Percentiles rank a stretch among this genome's conserved stretches.
Evolutionary conservation across 1,140 invertebrate genomes (phyloP).

Genomic region (Ceratina japonica): DNA sequence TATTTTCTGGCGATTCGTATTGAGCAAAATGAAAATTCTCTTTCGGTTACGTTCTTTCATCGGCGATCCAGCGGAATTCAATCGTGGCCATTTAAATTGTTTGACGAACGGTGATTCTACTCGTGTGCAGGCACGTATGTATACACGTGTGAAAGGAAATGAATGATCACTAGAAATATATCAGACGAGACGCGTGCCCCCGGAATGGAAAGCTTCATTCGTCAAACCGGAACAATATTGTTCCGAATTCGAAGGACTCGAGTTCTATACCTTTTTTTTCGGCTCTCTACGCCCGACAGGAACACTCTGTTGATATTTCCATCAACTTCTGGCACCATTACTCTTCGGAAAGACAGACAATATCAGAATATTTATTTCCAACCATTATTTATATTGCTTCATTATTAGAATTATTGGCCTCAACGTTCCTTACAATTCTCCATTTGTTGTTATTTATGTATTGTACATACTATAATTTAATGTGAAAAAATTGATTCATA

Average conservation of each 20-base stretch:
- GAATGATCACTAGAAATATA: slow-evolving; percentile 36
- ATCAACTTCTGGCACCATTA: background rate
- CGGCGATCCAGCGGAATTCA: background rate
- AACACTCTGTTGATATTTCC: background rate
- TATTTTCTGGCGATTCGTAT: slow-evolving; percentile 18
- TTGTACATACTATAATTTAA: too few species aligned
- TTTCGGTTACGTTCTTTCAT: slow-evolving; percentile 20
- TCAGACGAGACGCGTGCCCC: slow-evolving; percentile 21
- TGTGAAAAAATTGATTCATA: background rate
- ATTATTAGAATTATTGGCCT: background rate
- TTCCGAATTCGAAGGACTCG: slow-evolving; percentile 1
- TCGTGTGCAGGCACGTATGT: too few species aligned
- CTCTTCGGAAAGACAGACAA: slow-evolving; percentile 1
- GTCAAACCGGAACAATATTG: slow-evolving; percentile 31
- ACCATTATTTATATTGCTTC: fast-evolving
- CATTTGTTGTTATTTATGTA: too few species aligned
- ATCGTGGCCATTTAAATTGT: slow-evolving; percentile 23
- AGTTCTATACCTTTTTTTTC: background rate
- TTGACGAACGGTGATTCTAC: background rate
- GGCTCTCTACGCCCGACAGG: background rate
- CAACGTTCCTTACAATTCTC: background rate
- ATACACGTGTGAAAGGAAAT: background rate
- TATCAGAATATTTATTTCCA: background rate
- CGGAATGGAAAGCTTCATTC: slow-evolving; percentile 33
- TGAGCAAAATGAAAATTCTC: slow-evolving; percentile 14